These are phyloP conservation scores for Ciconia maguari DNA, from an alignment of 2,113 vertebrate genomes.

Conservation along the genomic window DNA sequence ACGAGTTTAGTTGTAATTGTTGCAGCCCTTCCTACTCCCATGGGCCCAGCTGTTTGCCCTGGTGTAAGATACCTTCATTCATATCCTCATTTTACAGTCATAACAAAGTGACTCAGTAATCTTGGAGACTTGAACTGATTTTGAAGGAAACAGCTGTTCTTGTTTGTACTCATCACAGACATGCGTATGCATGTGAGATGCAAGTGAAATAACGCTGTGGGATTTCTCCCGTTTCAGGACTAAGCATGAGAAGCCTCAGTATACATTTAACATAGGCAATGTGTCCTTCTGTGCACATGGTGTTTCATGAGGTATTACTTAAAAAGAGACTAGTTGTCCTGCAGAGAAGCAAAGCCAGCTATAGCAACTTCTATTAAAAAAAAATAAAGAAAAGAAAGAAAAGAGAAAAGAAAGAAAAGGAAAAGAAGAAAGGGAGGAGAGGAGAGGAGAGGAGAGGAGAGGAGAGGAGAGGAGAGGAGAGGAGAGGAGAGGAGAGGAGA, in stretches of 20 bases:
- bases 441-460: too few species aligned
- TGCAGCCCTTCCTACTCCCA: not conserved
- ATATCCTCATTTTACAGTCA: not conserved
- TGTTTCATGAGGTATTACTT: not conserved
- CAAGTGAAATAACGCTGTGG: not conserved
- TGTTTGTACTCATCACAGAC: not conserved
- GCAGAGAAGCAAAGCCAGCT: not conserved
- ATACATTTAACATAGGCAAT: not conserved
- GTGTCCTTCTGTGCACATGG: not conserved
- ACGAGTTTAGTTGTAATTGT: not conserved
- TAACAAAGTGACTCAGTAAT: not conserved
- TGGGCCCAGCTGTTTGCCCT: not conserved
- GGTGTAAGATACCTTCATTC: not conserved
- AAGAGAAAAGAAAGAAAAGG: rapidly evolving
- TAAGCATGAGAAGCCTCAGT: not conserved
- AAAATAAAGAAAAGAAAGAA: too few species aligned
- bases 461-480: too few species aligned
- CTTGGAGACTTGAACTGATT: not conserved
- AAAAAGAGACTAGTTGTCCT: not conserved
- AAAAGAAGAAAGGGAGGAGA: not conserved
- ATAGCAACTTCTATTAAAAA: not conserved
- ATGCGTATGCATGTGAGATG: not conserved
- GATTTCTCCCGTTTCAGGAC: not conserved
- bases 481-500: too few species aligned
- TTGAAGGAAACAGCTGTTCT: conserved; percentile 10